These are phyloP conservation scores for Branchipolynoe longqiensis DNA, from an alignment of 2,888 invertebrate genomes.

Conservation along the genomic window DNA sequence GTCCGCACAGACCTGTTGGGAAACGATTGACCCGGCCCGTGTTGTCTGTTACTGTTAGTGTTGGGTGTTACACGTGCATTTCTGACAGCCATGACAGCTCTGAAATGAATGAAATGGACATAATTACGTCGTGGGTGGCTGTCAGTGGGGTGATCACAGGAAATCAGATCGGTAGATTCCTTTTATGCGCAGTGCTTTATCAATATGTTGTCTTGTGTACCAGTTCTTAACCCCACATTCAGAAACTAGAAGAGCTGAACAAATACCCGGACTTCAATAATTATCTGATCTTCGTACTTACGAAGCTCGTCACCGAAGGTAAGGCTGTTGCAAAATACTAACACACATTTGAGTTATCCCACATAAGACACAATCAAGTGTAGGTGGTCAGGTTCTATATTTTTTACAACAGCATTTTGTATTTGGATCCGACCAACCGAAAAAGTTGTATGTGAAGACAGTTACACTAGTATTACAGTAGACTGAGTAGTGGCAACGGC, in stretches of 20 bases:
- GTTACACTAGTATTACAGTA: too few relatives aligned
- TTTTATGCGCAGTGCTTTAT: neutral
- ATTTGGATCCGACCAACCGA: too few relatives aligned
- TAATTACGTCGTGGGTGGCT: constrained; percentile 25
- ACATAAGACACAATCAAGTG: too few relatives aligned
- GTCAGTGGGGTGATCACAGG: neutral
- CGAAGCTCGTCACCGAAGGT: constrained; percentile 94
- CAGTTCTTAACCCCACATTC: constrained; percentile 67
- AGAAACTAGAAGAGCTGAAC: constrained; percentile 99
- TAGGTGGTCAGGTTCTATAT: too few relatives aligned
- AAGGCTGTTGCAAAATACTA: constrained; percentile 72
- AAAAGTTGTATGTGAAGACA: too few relatives aligned
- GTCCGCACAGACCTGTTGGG: neutral
- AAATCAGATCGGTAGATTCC: neutral
- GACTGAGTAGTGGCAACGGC: too few relatives aligned
- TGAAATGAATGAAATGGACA: constrained; percentile 47
- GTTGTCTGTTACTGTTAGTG: constrained; percentile 20
- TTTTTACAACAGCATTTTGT: too few relatives aligned
- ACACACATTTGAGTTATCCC: too few relatives aligned
- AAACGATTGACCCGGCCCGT: too few relatives aligned
- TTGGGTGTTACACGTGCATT: constrained; percentile 33
- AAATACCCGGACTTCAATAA: constrained; percentile 99
- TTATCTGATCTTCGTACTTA: constrained; percentile 98
- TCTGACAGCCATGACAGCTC: neutral
- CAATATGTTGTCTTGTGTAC: neutral